A percentile compares a stretch with the other conserved stretches of the same genome.
Evolutionary conservation across 2,797 vertebrate species (phyloP).

Genomic region (Clarias fuscus): DNA sequence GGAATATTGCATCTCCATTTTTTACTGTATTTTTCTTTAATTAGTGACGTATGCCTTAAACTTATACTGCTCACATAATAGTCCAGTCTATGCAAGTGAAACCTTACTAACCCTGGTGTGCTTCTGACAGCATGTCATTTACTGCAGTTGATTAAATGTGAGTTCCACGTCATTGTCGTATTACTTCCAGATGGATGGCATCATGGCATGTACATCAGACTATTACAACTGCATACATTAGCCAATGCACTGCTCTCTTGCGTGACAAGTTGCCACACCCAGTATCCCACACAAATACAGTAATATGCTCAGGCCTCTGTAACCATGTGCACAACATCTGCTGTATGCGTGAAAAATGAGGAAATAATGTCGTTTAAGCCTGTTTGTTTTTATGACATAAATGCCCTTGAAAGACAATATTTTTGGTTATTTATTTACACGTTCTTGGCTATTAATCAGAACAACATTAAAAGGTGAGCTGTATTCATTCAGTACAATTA

Average conservation of each 20-base stretch:
- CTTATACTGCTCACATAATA: not conserved
- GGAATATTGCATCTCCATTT: not conserved
- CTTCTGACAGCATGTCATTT: constrained; percentile 12
- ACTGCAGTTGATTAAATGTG: not conserved
- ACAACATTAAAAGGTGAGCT: not conserved
- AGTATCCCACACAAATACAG: constrained; percentile 11
- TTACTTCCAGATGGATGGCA: constrained; percentile 28
- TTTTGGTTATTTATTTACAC: not conserved
- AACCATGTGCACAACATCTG: constrained; percentile 17
- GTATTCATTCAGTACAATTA: constrained; percentile 10
- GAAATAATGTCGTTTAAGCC: not conserved
- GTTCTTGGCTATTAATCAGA: not conserved
- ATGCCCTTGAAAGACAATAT: not conserved
- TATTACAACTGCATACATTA: constrained; percentile 26
- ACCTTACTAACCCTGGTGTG: constrained; percentile 2
- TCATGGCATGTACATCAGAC: constrained; percentile 3
- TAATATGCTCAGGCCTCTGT: not conserved
- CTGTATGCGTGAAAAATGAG: not conserved
- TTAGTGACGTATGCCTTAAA: not conserved
- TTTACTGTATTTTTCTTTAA: not conserved
- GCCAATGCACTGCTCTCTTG: constrained; percentile 20
- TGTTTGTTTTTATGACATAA: not conserved
- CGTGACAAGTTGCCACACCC: constrained; percentile 13
- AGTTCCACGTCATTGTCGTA: not conserved
- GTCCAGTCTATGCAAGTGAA: not conserved